These are phyloP conservation scores for Tenthredo scrophulariae DNA, from an alignment of 2,888 invertebrate species.

Conservation along the genomic window DNA sequence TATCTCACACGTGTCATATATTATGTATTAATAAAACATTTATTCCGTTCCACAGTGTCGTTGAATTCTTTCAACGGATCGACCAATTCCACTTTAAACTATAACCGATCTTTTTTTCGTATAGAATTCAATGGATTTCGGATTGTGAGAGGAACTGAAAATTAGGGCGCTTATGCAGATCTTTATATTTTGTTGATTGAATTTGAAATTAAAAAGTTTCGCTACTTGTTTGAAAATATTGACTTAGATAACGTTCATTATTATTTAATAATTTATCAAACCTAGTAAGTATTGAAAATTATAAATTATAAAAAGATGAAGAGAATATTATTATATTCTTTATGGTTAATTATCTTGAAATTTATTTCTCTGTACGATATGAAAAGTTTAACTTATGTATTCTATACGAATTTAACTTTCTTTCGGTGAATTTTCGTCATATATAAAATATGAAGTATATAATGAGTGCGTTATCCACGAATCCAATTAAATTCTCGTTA, in stretches of 20 bases:
- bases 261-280: neutral
- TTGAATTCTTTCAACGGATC: neutral
- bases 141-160: neutral
- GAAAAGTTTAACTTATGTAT: neutral
- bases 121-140: neutral
- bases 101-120: neutral
- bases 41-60: neutral
- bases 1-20: neutral
- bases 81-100: neutral
- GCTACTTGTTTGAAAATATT: neutral
- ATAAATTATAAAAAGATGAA: no score
- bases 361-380: neutral
- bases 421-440: neutral
- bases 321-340: no score
- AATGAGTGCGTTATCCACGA: neutral
- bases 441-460: neutral
- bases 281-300: no score
- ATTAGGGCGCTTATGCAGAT: neutral
- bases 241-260: neutral
- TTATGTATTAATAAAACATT: slow-evolving; percentile 7
- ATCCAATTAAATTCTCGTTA: slow-evolving; percentile 31
- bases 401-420: neutral
- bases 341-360: neutral
- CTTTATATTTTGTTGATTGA: neutral
- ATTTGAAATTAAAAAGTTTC: neutral